phyloP scores from a whole-genome alignment of 2,888 invertebrate species.

The Aspidapion aeneum region DNA sequence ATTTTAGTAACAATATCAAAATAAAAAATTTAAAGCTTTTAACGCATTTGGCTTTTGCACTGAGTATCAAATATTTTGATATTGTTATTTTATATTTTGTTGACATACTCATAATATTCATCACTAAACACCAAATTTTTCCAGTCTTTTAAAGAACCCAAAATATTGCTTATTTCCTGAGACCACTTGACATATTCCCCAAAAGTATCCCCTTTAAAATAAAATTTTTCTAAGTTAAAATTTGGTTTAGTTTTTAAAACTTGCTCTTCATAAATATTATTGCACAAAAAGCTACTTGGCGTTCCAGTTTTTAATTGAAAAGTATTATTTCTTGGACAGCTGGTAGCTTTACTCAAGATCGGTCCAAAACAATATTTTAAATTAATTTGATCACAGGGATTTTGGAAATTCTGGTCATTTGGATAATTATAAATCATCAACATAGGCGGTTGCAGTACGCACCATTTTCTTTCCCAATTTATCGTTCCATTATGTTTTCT shows the following conservation, averaged over 20 bases:
- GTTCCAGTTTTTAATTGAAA: constrained; percentile 43
- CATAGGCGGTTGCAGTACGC: constrained; percentile 47
- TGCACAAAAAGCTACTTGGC: constrained; percentile 16
- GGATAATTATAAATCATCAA: constrained; percentile 54
- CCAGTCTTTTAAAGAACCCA: constrained; percentile 28
- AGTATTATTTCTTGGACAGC: constrained; percentile 50
- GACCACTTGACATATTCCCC: constrained; percentile 49
- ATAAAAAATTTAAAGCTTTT: too few relatives aligned
- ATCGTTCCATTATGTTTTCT: constrained; percentile 41
- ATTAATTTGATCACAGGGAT: constrained; percentile 44
- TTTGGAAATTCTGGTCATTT: constrained; percentile 43
- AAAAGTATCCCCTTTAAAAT: constrained; percentile 50
- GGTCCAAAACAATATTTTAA: constrained; percentile 43
- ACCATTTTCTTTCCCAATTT: constrained; percentile 57
- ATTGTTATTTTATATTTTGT: not conserved
- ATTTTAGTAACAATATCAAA: too few relatives aligned
- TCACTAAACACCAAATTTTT: constrained; percentile 25
- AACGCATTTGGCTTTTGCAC: too few relatives aligned
- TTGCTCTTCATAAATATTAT: constrained; percentile 10
- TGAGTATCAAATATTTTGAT: too few relatives aligned
- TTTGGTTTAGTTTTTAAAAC: constrained; percentile 19
- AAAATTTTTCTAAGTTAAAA: constrained; percentile 35
- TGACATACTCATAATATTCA: constrained; percentile 11
- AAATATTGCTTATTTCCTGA: constrained; percentile 22
- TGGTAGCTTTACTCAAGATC: constrained; percentile 35